Base-by-base conservation (phyloP, 1,140 invertebrate genomes). In the Bombus difficillimus region DNA sequence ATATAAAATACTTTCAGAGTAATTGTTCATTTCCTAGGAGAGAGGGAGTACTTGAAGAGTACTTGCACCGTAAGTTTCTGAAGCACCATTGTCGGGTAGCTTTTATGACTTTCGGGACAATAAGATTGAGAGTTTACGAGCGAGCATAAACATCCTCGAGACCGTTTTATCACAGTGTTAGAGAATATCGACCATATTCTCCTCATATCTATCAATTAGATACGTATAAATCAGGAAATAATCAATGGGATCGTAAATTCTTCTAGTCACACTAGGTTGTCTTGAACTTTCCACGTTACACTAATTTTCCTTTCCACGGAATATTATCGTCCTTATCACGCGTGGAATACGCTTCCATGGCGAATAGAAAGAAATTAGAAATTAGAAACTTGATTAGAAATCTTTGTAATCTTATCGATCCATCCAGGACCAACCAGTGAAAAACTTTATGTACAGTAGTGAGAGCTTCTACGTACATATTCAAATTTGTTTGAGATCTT, bases 51-150 rank as follows among this genome's bases (percentile, higher is more conserved):
- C 3, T 15, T n/a, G 72, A 34, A 3, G 73, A 34, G 73, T n/a
- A 34, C n/a, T 47, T 34, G 5, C 32, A 9, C 43, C 2, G 22
- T 34, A 53, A 47, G 73, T 75, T 75, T 75, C 73, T n/a, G 53
- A 15, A 15, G 43, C 28, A 22, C n/a, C 22, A 53, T 75, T 75
- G 43, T 75, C 73, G 18, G 43, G 5, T 43, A 32, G 72, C 39
- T 25, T 75, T 75, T 75, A 75, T 18, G 73, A 75, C n/a, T 75
- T 53, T 75, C 32, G 13, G 32, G 28, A 75, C 73, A 53, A 75
- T 75, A 53, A 53, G 39, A 53, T 18, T 6, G 73, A 8, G n/a
- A 75, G 73, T 75, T 75, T 75, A 75, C 32, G 73, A 34, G 43
- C 13, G 32, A 25, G n/a, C n/a, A 75, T 75, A 53, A 75, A 75